Conservation (phyloP, 1,140 invertebrate genomes). For the Myzus persicae region DNA sequence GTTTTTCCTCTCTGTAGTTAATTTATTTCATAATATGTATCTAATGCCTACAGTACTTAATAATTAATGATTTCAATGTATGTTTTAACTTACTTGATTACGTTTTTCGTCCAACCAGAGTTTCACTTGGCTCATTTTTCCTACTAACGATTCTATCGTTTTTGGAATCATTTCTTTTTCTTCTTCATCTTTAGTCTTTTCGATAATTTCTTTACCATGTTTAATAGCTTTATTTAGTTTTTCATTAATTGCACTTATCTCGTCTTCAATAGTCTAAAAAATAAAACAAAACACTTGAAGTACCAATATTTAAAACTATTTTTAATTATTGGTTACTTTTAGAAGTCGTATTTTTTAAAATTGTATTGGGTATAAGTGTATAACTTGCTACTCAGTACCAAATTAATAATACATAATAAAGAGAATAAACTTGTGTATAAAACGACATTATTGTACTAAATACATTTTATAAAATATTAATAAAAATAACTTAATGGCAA, state of each 20-base stretch:
- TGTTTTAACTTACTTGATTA: slow-evolving; percentile 66
- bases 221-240: slow-evolving; percentile 79
- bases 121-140: slow-evolving; percentile 79
- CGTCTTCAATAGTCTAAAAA: slow-evolving; percentile 75
- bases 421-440: neutral
- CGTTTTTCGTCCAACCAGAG: slow-evolving; percentile 83
- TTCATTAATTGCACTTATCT: slow-evolving; percentile 76
- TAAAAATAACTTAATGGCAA: neutral
- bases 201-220: slow-evolving; percentile 79
- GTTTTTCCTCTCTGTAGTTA: neutral
- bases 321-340: neutral
- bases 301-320: neutral
- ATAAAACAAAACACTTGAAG: slow-evolving; percentile 5
- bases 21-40: neutral
- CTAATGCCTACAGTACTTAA: too few relatives aligned
- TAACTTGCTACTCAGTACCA: too few relatives aligned
- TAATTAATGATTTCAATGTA: neutral
- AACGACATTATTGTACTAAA: neutral
- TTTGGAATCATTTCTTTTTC: slow-evolving; percentile 80
- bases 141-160: slow-evolving; percentile 77
- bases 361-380: neutral
- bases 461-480: neutral
- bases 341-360: neutral
- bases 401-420: neutral
- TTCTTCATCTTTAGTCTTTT: slow-evolving; percentile 78